phyloP scores from a whole-genome alignment of 2,113 vertebrate species.

The Leuciscus idus region DNA sequence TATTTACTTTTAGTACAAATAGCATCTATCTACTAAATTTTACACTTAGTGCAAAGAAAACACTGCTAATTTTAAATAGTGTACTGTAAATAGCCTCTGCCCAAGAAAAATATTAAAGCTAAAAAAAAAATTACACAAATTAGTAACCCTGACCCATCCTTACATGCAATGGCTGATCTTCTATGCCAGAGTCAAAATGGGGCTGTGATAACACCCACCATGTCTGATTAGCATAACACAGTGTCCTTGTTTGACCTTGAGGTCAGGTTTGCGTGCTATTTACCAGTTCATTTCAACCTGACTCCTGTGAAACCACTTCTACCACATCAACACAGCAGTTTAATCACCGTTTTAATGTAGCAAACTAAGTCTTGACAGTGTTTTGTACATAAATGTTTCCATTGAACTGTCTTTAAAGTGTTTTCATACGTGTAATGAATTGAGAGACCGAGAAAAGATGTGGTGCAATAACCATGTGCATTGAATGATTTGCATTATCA shows the following conservation, averaged over 20 bases:
- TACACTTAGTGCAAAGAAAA: no score
- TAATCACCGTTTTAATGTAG: background rate
- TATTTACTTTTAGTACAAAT: no score
- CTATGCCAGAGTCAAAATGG: background rate
- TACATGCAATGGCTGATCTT: background rate
- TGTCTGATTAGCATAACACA: background rate
- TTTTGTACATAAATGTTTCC: background rate
- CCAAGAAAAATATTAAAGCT: background rate
- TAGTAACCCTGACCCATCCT: background rate
- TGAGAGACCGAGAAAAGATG: background rate
- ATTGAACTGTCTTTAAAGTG: constrained; percentile 7
- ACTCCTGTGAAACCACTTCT: background rate
- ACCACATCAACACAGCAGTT: background rate
- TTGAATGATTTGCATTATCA: constrained; percentile 3
- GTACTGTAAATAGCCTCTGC: no score
- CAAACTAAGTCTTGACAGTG: background rate
- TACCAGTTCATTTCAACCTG: constrained; percentile 11
- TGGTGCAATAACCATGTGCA: background rate
- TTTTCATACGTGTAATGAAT: background rate
- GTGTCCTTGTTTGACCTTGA: constrained; percentile 43
- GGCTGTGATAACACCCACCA: background rate
- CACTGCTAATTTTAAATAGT: no score
- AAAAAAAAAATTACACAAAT: background rate
- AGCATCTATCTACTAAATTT: no score
- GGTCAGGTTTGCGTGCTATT: background rate